These are phyloP conservation scores for Ornithorhynchus anatinus DNA, from an alignment of 2,113 vertebrate species.

Conservation along the genomic window DNA sequence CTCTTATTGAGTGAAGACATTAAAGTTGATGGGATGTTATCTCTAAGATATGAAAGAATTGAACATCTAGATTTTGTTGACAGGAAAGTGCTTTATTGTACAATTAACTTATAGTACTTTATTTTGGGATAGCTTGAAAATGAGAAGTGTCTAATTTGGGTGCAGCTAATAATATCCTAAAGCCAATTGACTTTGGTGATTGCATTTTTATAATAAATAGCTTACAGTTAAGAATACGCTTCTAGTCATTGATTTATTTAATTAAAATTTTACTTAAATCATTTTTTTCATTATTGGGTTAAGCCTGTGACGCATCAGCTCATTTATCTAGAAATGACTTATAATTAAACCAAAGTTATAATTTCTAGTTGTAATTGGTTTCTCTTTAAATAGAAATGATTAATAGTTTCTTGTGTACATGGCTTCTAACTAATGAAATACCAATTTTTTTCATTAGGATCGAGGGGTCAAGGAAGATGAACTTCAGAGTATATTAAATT, in stretches of 20 bases:
- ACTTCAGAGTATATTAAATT: slow-evolving; percentile 96
- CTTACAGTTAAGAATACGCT: background rate
- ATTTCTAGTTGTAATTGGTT: background rate
- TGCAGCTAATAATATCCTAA: background rate
- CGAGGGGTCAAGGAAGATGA: slow-evolving; percentile 98
- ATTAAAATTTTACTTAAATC: background rate
- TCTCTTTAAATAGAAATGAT: background rate
- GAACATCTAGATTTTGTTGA: no score
- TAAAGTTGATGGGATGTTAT: no score
- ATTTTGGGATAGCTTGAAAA: no score
- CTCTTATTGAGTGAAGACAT: no score
- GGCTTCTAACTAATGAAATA: slow-evolving; percentile 17
- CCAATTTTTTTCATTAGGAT: slow-evolving; percentile 73
- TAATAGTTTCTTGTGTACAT: background rate
- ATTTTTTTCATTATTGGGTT: no score
- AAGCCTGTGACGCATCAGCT: background rate
- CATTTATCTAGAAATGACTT: no score
- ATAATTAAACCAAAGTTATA: background rate
- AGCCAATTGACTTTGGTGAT: background rate
- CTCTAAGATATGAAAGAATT: no score
- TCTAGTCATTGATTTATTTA: background rate
- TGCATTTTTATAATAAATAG: background rate
- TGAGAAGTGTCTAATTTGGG: background rate
- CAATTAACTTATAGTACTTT: no score
- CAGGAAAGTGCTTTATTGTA: no score